Percentiles rank a stretch among this genome's conserved stretches.
These are phyloP conservation scores for Rhineura floridana DNA, from an alignment of 2,113 vertebrate species.

Conservation along the genomic window DNA sequence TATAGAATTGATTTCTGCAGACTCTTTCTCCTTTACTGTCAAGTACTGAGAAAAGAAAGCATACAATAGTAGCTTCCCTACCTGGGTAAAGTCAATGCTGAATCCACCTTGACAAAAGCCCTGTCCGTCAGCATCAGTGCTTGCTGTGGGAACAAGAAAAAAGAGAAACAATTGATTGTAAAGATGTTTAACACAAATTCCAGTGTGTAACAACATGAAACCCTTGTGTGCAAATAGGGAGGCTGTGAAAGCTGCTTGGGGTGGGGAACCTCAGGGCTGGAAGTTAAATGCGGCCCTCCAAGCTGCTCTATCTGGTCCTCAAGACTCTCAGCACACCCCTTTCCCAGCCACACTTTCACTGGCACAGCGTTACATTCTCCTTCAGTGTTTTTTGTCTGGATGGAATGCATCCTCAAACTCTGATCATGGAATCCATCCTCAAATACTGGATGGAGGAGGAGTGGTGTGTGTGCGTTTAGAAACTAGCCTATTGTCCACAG, in stretches of 20 bases:
- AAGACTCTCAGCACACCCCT: too few relatives aligned
- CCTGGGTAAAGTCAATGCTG: constrained; percentile 94
- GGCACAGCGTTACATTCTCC: too few relatives aligned
- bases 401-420: too few relatives aligned
- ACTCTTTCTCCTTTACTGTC: neutral
- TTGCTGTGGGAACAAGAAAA: constrained; percentile 75
- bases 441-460: too few relatives aligned
- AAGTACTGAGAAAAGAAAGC: neutral
- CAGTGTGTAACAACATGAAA: neutral
- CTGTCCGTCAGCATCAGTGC: constrained; percentile 89
- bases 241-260: neutral
- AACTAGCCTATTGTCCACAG: too few relatives aligned
- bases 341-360: too few relatives aligned
- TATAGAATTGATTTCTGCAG: neutral
- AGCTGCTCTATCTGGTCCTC: too few relatives aligned
- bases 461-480: too few relatives aligned
- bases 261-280: too few relatives aligned
- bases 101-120: constrained; percentile 99
- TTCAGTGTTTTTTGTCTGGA: too few relatives aligned
- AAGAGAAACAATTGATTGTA: neutral
- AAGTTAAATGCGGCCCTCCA: too few relatives aligned
- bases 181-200: neutral
- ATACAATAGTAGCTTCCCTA: constrained; percentile 64
- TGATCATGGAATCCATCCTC: too few relatives aligned
- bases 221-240: neutral